Conservation (phyloP, 2,797 vertebrate genomes). For the Eupleurogrammus muticus region DNA sequence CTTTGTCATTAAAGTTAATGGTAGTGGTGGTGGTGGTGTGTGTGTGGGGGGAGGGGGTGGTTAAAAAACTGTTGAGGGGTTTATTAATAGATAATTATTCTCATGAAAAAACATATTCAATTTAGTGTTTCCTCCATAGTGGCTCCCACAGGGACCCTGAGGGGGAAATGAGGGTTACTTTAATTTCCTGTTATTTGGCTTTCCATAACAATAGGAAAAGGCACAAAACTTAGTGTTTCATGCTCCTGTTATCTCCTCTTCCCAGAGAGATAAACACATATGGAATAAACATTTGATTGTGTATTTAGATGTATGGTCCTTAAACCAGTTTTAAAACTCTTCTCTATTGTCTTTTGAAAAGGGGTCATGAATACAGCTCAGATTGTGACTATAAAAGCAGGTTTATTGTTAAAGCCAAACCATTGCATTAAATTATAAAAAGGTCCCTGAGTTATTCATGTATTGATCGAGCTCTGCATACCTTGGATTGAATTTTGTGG, state of each 20-base stretch:
- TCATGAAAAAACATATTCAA: constrained; percentile 37
- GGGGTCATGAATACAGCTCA: constrained; percentile 2
- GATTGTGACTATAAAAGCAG: constrained; percentile 10
- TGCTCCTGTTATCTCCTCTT: not conserved
- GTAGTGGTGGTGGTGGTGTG: too few species aligned
- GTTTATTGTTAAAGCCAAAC: constrained; percentile 8
- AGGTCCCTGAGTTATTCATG: not conserved
- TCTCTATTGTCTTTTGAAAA: constrained; percentile 15
- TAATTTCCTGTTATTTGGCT: constrained; percentile 52
- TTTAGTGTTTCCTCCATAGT: constrained; percentile 34
- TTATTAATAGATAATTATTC: constrained; percentile 35
- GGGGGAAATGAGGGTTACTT: constrained; percentile 28
- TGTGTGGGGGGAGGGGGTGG: too few species aligned
- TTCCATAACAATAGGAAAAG: constrained; percentile 29
- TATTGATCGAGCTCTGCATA: not conserved
- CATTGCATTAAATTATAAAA: not conserved
- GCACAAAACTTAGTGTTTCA: not conserved
- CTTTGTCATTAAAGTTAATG: constrained; percentile 49
- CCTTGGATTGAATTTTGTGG: not conserved
- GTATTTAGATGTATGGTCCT: not conserved
- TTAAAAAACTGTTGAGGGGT: not conserved
- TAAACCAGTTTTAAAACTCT: constrained; percentile 8
- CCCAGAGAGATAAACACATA: not conserved
- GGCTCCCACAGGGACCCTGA: constrained; percentile 23
- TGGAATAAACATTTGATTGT: constrained; percentile 1